Conservation (phyloP, 2,113 vertebrate species). For the Paradoxurus hermaphroditus region DNA sequence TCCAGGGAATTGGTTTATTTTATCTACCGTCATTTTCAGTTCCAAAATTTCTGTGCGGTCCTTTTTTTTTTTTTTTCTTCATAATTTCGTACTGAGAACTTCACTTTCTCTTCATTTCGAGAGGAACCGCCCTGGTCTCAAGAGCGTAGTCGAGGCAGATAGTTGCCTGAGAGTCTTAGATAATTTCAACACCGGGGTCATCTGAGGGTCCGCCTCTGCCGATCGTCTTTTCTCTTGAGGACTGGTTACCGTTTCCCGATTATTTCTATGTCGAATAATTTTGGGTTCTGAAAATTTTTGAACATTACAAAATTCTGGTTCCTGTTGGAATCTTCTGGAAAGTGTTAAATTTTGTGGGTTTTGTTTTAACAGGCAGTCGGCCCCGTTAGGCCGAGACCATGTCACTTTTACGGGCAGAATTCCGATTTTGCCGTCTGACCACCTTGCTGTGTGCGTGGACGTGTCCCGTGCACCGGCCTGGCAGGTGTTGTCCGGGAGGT, state of each 20-base stretch:
- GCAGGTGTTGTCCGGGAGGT: neutral
- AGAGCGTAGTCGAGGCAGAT: accelerated
- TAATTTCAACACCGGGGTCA: neutral
- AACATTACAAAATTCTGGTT: neutral
- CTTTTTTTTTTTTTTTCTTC: too few relatives aligned
- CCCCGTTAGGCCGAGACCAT: accelerated
- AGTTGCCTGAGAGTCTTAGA: neutral
- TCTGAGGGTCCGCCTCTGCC: neutral
- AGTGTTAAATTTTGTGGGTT: neutral
- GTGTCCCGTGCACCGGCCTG: accelerated
- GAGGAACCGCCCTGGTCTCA: neutral
- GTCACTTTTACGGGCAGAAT: neutral
- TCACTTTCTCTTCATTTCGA: neutral
- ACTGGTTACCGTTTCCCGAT: neutral
- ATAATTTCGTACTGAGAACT: neutral
- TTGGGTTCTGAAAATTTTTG: neutral
- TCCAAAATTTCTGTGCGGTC: neutral
- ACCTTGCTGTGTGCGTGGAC: neutral
- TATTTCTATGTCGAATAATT: neutral
- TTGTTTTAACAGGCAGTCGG: neutral
- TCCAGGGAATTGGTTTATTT: neutral
- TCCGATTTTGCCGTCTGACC: accelerated
- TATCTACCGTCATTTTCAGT: too few relatives aligned
- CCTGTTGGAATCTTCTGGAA: neutral
- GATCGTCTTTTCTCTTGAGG: neutral